These are phyloP conservation scores for Tetragnatha versicolor DNA, from an alignment of 1,140 invertebrate species.

Conservation along the genomic window DNA sequence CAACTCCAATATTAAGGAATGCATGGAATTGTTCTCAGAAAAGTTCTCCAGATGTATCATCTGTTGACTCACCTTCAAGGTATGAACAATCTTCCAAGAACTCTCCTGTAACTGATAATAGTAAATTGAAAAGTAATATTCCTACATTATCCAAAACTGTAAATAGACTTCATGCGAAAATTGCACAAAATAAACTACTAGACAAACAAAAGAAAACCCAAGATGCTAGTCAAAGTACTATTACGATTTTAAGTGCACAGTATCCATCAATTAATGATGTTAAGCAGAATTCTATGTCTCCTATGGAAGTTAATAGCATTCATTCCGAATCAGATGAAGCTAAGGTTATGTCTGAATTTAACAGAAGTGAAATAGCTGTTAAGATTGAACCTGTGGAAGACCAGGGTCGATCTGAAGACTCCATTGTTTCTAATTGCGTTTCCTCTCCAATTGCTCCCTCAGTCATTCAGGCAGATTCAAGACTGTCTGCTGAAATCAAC, in stretches of 20 bases:
- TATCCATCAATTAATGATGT: conserved; percentile 1
- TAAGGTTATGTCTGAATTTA: conserved; percentile 2
- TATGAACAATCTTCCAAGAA: conserved; percentile 12
- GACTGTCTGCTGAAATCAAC: conserved; percentile 37
- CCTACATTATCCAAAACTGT: conserved; percentile 65
- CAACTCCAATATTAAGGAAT: conserved; percentile 38
- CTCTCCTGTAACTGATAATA: background rate
- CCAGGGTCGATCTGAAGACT: conserved; percentile 23
- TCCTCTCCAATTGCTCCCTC: conserved; percentile 41
- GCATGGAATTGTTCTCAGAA: conserved; percentile 51
- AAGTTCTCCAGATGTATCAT: conserved; percentile 38
- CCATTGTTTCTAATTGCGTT: conserved; percentile 24
- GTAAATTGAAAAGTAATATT: conserved; percentile 57
- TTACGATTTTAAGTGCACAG: conserved; percentile 23
- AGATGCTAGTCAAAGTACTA: conserved; percentile 56
- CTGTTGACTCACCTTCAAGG: conserved; percentile 21
- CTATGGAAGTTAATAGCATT: conserved; percentile 27
- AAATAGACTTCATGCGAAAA: conserved; percentile 67
- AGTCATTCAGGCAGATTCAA: conserved; percentile 26
- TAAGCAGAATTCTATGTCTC: conserved; percentile 21
- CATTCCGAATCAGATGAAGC: conserved; percentile 44
- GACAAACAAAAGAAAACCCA: conserved; percentile 65
- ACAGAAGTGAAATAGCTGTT: conserved; percentile 21
- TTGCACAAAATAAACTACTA: conserved; percentile 67
- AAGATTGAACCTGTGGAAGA: conserved; percentile 29